These are phyloP conservation scores for Temnothorax nylanderi DNA, from an alignment of 1,140 invertebrate species.

Conservation along the genomic window DNA sequence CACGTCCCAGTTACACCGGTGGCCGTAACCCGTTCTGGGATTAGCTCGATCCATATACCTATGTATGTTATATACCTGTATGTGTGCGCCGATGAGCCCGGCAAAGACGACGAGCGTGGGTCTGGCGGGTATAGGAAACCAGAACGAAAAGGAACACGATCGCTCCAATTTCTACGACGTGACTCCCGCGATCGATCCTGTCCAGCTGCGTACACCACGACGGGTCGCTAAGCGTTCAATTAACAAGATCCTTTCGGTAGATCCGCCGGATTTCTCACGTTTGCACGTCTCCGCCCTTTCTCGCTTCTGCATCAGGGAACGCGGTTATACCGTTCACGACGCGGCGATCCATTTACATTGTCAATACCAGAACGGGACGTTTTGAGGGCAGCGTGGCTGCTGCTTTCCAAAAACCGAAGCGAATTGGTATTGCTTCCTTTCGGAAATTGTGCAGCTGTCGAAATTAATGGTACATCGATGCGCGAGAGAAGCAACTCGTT, in stretches of 20 bases:
- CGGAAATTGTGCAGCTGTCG: neutral
- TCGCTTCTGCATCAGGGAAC: constrained; percentile 2
- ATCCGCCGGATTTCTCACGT: constrained; percentile 63
- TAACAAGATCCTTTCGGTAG: constrained; percentile 57
- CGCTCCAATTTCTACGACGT: constrained; percentile 30
- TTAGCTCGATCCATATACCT: constrained; percentile 47
- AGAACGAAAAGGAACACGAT: constrained; percentile 33
- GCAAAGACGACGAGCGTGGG: constrained; percentile 13
- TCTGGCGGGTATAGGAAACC: neutral
- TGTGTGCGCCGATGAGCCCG: constrained; percentile 27
- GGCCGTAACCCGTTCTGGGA: constrained; percentile 43
- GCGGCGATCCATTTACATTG: constrained; percentile 53
- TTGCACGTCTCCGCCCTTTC: constrained; percentile 29
- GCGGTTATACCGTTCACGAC: neutral
- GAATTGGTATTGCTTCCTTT: neutral
- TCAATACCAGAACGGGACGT: constrained; percentile 2
- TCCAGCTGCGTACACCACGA: constrained; percentile 35
- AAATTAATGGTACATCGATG: constrained; percentile 21
- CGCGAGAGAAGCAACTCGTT: neutral
- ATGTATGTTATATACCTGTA: neutral
- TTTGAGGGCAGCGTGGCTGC: neutral
- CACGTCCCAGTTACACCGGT: constrained; percentile 64
- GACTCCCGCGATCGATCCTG: constrained; percentile 52
- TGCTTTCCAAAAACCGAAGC: neutral
- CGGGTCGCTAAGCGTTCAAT: constrained; percentile 62